Base-by-base conservation (phyloP, 2,888 invertebrate genomes). In the Drosophila vallismaia region DNA sequence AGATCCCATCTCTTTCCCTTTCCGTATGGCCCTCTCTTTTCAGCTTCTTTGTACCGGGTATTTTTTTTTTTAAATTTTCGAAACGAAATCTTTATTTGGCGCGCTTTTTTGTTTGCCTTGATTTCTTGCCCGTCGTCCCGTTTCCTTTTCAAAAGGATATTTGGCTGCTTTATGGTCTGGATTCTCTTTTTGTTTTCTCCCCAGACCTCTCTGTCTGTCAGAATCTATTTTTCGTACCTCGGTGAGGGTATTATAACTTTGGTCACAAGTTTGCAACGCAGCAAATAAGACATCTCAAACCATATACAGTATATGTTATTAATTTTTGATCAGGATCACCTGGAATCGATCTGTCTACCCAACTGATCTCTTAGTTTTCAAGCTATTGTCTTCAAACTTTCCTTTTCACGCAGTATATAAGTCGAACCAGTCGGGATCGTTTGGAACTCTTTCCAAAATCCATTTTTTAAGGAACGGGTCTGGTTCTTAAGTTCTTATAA, bases 131-230 rank as follows among this genome's bases (percentile, higher is more conserved):
- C 62, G 28, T 48, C 36, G 36, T 74, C 38, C 54, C 51, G 48
- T 56, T 42, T 42, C 8, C 24, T 33, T 67, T 56, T 48, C 38
- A 63, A 70, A 59, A 59, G 66, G 52, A 78, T 68, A 68, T 64
- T 70, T 60, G 68, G 24, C 42, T 19, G 53, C 38, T 49, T 49
- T 62, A n/a, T 9, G 49, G 51, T 51, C 66, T 24, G 24, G 12
- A 26, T 31, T 56, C 42, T 4, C 19, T 45, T 38, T 50, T 46
- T 50, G 50, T 42, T 31, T 6, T 28, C n/a, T 50, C 33, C 48
- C 24, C 5, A 48, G 54, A 19, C 31, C 7, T 7, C 40, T 36
- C 44, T 49, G 46, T 46, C 45, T 49, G 36, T 26, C 67, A 52
- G 31, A 12, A 14, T 45, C 44, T 38, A 4, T 12, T 3, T 29